Conservation (phyloP, 2,888 invertebrate genomes). For the Caenorhabditis auriculariae region DNA sequence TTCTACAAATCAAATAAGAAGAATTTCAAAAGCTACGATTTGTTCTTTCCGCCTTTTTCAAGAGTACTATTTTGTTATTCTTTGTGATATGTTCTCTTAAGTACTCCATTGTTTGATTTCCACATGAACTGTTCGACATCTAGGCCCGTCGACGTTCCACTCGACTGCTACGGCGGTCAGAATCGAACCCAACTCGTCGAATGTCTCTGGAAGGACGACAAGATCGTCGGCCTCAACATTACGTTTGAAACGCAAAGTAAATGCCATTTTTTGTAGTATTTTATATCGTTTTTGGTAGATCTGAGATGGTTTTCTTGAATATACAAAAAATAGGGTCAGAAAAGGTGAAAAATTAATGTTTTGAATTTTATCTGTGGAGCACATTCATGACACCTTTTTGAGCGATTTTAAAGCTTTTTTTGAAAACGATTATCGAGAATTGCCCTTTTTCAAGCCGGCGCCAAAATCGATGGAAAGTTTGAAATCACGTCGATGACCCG, state of each 20-base stretch:
- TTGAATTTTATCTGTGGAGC: not conserved
- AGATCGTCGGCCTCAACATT: conserved; percentile 48
- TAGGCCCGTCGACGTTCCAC: conserved; percentile 43
- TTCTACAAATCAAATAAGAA: no score
- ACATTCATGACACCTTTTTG: no score
- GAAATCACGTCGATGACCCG: conserved; percentile 17
- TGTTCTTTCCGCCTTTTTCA: no score
- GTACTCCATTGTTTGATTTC: no score
- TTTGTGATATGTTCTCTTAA: no score
- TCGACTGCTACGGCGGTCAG: conserved; percentile 42
- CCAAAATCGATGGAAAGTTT: conserved; percentile 21
- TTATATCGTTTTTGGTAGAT: not conserved
- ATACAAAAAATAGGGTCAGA: no score
- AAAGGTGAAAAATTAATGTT: not conserved
- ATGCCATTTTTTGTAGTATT: conserved; percentile 8
- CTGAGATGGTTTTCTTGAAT: no score
- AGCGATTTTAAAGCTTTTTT: no score
- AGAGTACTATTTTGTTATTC: no score
- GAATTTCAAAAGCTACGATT: no score
- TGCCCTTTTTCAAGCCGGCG: conserved; percentile 9
- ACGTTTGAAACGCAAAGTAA: conserved; percentile 48
- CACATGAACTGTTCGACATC: no score
- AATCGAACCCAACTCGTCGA: conserved; percentile 68
- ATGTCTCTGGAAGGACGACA: conserved; percentile 73
- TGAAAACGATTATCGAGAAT: conserved; percentile 9